phyloP scores from a whole-genome alignment of 2,797 vertebrate genomes.

The Taenioides sp. region DNA sequence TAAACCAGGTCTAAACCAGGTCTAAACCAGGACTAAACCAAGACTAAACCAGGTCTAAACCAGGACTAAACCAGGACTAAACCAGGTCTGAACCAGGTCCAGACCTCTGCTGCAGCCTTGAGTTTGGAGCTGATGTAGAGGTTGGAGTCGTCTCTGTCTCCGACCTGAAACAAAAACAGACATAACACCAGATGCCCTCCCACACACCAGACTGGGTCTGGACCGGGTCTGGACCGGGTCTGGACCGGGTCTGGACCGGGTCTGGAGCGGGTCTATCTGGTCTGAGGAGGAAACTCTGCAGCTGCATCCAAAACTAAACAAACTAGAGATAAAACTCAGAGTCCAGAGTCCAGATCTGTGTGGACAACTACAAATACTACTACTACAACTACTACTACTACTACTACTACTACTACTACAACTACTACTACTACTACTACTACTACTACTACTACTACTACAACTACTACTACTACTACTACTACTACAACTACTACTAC shows the following conservation, averaged over 20 bases:
- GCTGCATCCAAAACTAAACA: neutral
- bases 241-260: neutral
- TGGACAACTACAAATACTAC: no score
- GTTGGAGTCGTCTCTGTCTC: conserved; percentile 93
- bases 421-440: no score
- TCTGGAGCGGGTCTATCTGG: neutral
- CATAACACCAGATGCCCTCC: neutral
- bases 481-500: no score
- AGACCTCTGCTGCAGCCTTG: conserved; percentile 94
- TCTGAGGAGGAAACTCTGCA: neutral
- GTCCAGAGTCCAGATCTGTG: neutral
- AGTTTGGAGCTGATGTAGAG: conserved; percentile 95
- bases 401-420: no score
- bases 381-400: no score
- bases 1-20: no score
- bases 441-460: no score
- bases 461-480: no score
- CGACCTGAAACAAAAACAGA: conserved; percentile 80
- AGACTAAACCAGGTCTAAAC: no score
- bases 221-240: neutral
- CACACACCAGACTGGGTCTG: neutral
- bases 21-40: no score
- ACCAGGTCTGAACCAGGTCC: no score
- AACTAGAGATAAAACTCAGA: neutral
- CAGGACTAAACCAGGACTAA: no score